Percentiles rank a stretch among this genome's conserved stretches.
Evolutionary conservation across 2,888 invertebrate genomes (phyloP).

Genomic region (Oxystoma pomonae): DNA sequence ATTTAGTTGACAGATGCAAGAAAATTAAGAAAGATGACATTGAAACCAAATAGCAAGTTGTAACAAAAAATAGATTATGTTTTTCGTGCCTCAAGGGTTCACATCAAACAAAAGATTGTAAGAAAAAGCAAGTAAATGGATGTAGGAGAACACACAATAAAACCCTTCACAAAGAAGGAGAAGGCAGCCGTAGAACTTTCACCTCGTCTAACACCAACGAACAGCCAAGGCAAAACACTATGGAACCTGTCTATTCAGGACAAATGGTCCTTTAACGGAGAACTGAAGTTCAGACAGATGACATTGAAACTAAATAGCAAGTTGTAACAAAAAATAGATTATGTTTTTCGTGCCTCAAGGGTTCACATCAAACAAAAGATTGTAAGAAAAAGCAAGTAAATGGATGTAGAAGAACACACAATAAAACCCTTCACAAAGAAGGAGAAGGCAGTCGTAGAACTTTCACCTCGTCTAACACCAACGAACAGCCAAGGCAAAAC

Average conservation of each 20-base stretch:
- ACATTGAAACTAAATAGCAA: neutral
- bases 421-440: neutral
- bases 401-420: neutral
- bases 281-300: neutral
- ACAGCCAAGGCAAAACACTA: neutral
- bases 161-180: neutral
- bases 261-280: too few species aligned
- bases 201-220: too few species aligned
- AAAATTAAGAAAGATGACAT: neutral
- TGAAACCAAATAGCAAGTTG: neutral
- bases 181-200: neutral
- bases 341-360: neutral
- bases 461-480: neutral
- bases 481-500: too few species aligned
- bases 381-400: neutral
- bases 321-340: neutral
- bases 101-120: neutral
- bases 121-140: neutral
- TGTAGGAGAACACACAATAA: neutral
- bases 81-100: neutral
- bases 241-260: too few species aligned
- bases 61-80: neutral
- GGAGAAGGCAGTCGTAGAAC: neutral
- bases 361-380: neutral
- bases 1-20: neutral